Percentiles rank a stretch among this genome's conserved stretches.
phyloP scores from a whole-genome alignment of 2,113 vertebrate species.

The Boulengeromyrus knoepffleri region DNA sequence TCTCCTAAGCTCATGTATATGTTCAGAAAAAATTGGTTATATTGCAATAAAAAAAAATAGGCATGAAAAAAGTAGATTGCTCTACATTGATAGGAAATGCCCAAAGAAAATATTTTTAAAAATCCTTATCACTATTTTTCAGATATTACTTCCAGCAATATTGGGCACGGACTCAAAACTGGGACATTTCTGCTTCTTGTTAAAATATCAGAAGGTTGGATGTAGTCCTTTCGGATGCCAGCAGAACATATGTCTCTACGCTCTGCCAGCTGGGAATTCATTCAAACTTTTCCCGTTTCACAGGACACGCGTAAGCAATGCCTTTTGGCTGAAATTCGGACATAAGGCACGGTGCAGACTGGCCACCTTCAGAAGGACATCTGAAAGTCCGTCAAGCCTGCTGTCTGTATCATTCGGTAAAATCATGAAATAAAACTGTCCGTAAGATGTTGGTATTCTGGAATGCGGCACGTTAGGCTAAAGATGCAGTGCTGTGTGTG shows the following conservation, averaged over 20 bases:
- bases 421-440: not conserved
- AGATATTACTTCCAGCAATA: not conserved
- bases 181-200: not conserved
- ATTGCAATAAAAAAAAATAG: not conserved
- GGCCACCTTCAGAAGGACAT: not conserved
- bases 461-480: not conserved
- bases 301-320: not conserved
- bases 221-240: not conserved
- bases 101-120: not conserved
- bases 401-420: not conserved
- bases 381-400: not conserved
- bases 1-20: not conserved
- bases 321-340: not conserved
- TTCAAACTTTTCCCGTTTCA: not conserved
- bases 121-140: not conserved
- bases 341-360: not conserved
- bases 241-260: not conserved
- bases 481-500: not conserved
- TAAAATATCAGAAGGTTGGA: not conserved
- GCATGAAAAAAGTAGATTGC: not conserved
- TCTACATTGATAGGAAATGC: not conserved
- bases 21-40: not conserved
- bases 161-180: not conserved
- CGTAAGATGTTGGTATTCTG: not conserved
- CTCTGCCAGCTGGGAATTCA: not conserved